phyloP scores from a whole-genome alignment of 2,888 invertebrate genomes.

The Hydrotaea diabolus region DNA sequence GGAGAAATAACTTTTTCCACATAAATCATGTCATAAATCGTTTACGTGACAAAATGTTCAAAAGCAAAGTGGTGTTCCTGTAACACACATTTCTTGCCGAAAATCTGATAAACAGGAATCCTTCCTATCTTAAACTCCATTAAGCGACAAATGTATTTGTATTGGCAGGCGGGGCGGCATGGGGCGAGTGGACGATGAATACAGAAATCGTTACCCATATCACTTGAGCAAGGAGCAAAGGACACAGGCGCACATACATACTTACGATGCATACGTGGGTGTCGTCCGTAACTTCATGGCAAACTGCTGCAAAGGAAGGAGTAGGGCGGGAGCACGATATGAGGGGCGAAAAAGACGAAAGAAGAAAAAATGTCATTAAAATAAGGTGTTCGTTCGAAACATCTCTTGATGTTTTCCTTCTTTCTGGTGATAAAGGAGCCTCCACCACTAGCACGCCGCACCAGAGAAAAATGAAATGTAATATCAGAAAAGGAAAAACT shows the following conservation, averaged over 20 bases:
- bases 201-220: neutral
- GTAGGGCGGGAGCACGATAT: too few species aligned
- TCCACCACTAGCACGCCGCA: neutral
- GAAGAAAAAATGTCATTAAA: conserved; percentile 19
- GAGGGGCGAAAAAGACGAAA: neutral
- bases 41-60: conserved; percentile 8
- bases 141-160: neutral
- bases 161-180: too few species aligned
- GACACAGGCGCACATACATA: neutral
- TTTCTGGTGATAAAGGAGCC: neutral
- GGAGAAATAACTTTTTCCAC: neutral
- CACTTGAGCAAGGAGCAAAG: neutral
- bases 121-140: neutral
- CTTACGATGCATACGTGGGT: neutral
- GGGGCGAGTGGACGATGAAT: neutral
- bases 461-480: neutral
- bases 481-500: conserved; percentile 24
- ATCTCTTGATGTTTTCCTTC: neutral
- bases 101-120: conserved; percentile 6
- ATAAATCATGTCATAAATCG: conserved; percentile 11
- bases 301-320: neutral
- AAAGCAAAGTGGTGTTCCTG: neutral
- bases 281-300: neutral
- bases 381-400: conserved; percentile 26
- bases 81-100: neutral